Percentiles rank a stretch among this genome's conserved stretches.
phyloP scores from a whole-genome alignment of 2,113 vertebrate genomes.

The Baryphthengus martii region DNA sequence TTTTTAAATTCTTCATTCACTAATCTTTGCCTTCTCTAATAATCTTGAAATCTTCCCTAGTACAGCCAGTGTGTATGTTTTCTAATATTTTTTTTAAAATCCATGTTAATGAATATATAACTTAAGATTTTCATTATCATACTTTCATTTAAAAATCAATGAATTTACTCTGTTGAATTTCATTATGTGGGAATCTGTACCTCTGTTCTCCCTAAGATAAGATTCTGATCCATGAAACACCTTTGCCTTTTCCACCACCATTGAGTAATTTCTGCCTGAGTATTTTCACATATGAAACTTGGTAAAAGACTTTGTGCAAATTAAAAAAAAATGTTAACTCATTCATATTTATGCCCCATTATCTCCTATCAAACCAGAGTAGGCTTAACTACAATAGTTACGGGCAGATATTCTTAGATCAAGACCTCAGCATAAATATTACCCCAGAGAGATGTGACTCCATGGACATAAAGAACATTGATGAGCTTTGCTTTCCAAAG shows the following conservation, averaged over 20 bases:
- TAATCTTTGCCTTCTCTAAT: neutral
- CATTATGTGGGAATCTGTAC: neutral
- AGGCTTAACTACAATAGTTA: neutral
- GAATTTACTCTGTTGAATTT: neutral
- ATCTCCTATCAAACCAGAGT: neutral
- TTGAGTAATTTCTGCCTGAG: neutral
- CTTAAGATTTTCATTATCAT: neutral
- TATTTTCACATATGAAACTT: neutral
- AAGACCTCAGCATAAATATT: neutral
- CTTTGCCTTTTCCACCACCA: neutral
- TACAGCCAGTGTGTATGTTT: neutral
- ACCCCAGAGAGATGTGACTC: neutral
- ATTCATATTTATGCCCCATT: neutral
- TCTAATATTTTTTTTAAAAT: neutral
- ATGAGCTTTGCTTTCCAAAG: neutral
- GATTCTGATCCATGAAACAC: neutral
- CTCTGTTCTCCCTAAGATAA: neutral
- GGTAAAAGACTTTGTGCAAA: neutral
- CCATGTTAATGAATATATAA: neutral
- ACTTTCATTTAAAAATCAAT: neutral
- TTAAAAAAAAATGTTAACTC: neutral
- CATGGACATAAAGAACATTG: neutral
- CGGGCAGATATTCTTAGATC: neutral
- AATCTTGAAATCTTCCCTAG: neutral
- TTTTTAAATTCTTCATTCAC: neutral